phyloP scores from a whole-genome alignment of 2,888 invertebrate genomes.

The Linnaemya tessellans region DNA sequence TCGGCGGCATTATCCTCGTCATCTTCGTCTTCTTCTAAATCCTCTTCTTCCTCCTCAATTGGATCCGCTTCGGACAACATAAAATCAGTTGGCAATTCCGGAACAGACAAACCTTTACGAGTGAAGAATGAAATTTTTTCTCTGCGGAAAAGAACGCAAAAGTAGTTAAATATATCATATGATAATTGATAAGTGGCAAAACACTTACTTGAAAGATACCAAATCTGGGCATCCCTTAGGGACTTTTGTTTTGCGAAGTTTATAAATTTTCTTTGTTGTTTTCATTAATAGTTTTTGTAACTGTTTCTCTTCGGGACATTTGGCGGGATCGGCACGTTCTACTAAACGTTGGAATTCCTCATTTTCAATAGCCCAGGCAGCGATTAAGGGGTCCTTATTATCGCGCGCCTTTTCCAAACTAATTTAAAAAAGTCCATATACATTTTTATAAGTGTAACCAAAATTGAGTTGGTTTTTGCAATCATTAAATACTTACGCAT shows the following conservation, averaged over 20 bases:
- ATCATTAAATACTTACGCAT: constrained; percentile 82
- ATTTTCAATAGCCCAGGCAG: constrained; percentile 94
- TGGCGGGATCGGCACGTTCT: constrained; percentile 83
- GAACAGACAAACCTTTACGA: constrained; percentile 89
- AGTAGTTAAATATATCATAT: neutral
- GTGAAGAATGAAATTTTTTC: constrained; percentile 99
- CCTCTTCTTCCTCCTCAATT: constrained; percentile 80
- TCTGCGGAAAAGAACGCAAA: constrained; percentile 86
- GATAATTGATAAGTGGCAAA: too few species aligned
- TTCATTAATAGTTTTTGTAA: constrained; percentile 92
- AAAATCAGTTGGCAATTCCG: constrained; percentile 88
- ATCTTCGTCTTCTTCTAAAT: constrained; percentile 74
- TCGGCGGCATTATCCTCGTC: constrained; percentile 78
- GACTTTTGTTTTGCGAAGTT: constrained; percentile 92
- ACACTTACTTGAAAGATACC: constrained; percentile 93
- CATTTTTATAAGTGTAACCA: neutral
- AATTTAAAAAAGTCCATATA: constrained; percentile 69
- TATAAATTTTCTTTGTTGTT: constrained; percentile 95
- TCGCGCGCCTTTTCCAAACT: constrained; percentile 93
- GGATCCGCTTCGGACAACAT: constrained; percentile 83
- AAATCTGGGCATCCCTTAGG: constrained; percentile 95
- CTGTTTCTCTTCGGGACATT: constrained; percentile 84
- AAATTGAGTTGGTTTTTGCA: neutral
- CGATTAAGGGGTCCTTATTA: constrained; percentile 91
- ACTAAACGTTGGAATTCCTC: constrained; percentile 90